Conservation (phyloP, 2,113 vertebrate species). For the Pseudorasbora parva region DNA sequence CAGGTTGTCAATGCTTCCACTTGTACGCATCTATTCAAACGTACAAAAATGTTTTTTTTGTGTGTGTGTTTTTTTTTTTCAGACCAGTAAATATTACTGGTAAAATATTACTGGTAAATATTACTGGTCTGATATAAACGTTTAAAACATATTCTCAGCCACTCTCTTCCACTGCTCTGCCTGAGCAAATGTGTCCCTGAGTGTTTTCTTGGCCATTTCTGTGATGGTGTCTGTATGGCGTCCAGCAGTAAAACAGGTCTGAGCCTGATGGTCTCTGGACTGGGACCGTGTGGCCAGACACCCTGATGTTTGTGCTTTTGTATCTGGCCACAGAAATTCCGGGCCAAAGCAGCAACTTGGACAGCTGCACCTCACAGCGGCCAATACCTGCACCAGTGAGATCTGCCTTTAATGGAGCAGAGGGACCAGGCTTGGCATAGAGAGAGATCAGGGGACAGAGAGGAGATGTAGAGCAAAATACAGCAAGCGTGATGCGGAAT, state of each 20-base stretch:
- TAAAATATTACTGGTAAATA: background rate
- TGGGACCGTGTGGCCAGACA: conserved; percentile 29
- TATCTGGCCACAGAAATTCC: conserved; percentile 7
- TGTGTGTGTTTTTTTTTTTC: no score
- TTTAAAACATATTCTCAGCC: conserved; percentile 18
- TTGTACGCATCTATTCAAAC: no score
- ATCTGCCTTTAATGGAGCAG: conserved; percentile 56
- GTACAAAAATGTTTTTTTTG: no score
- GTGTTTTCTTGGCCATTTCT: conserved; percentile 26
- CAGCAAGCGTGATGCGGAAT: conserved; percentile 20
- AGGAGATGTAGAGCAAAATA: background rate
- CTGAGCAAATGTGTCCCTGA: conserved; percentile 15
- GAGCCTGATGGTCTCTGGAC: conserved; percentile 35
- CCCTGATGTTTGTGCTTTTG: conserved; percentile 32
- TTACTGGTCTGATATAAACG: conserved; percentile 5
- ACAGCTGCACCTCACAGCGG: conserved; percentile 8
- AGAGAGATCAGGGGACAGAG: background rate
- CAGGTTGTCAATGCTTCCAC: no score
- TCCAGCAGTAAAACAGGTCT: conserved; percentile 26
- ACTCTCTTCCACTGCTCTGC: background rate
- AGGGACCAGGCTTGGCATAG: conserved; percentile 40
- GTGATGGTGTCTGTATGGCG: conserved; percentile 22
- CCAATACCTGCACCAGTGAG: conserved; percentile 53
- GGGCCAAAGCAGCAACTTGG: conserved; percentile 7
- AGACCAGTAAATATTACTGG: no score